Conservation (phyloP, 2,113 vertebrate genomes). For the Peucedramus taeniatus region DNA sequence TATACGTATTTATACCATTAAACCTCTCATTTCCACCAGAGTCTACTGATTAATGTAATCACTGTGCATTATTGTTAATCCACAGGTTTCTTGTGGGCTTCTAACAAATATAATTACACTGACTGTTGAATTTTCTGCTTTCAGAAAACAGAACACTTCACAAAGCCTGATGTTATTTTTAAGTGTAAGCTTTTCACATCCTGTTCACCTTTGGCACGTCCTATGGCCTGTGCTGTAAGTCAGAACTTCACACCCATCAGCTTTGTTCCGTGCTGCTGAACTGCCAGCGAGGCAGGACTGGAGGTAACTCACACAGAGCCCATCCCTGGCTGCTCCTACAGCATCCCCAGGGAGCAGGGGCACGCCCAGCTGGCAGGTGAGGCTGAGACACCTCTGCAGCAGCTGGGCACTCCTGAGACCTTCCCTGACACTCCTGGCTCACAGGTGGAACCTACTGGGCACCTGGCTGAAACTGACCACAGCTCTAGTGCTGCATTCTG, state of each 20-base stretch:
- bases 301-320: rapidly evolving
- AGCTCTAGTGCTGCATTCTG: not conserved
- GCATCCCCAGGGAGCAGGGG: not conserved
- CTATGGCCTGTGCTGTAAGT: not conserved
- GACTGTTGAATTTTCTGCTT: slow-evolving; percentile 5
- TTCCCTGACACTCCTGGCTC: not conserved
- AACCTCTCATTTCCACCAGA: not conserved
- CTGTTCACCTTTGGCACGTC: not conserved
- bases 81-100: not conserved
- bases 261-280: not conserved
- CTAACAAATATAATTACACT: not conserved
- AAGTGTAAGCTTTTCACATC: not conserved
- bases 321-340: not conserved
- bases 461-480: rapidly evolving
- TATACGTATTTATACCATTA: not conserved
- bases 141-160: slow-evolving; percentile 14
- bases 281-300: not conserved
- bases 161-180: not conserved
- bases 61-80: not conserved
- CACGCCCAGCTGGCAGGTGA: rapidly evolving
- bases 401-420: not conserved
- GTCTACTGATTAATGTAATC: slow-evolving; percentile 17
- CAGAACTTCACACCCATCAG: not conserved
- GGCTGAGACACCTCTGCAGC: not conserved
- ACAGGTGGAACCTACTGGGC: rapidly evolving